These are phyloP conservation scores for Bubo bubo DNA, from an alignment of 2,113 vertebrate species.

Conservation along the genomic window DNA sequence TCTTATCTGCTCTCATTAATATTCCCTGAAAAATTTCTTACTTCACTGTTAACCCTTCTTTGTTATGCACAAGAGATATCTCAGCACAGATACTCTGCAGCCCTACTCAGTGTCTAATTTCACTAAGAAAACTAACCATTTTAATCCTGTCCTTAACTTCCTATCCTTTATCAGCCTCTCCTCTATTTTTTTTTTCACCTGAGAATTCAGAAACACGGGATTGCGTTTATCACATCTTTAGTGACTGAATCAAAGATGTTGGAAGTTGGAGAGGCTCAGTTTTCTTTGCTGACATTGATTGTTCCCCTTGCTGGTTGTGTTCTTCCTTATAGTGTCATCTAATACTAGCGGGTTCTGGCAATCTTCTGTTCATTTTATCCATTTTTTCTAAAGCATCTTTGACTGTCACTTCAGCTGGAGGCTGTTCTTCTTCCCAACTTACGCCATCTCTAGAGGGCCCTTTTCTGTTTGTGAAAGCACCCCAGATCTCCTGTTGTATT, in stretches of 20 bases:
- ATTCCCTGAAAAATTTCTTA: not conserved
- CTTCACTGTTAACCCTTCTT: not conserved
- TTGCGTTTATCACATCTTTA: not conserved
- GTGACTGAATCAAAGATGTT: not conserved
- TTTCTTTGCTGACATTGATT: not conserved
- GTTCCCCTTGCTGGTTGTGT: not conserved
- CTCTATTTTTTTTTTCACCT: not conserved
- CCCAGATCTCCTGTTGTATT: not conserved
- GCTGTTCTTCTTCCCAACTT: not conserved
- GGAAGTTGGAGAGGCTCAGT: not conserved
- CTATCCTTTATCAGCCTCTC: not conserved
- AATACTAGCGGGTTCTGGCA: not conserved
- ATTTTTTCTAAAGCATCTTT: not conserved
- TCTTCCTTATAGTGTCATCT: not conserved
- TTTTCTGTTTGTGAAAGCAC: not conserved
- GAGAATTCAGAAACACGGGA: not conserved
- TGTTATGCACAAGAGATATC: not conserved
- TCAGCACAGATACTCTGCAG: not conserved
- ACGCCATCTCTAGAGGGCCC: accelerated
- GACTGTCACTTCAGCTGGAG: not conserved
- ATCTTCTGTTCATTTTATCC: not conserved
- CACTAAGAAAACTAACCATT: not conserved
- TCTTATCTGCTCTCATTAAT: not conserved
- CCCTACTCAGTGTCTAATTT: not conserved
- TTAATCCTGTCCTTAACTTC: not conserved